Conservation (phyloP, 2,797 vertebrate species). For the Bryconaethiops microstoma region DNA sequence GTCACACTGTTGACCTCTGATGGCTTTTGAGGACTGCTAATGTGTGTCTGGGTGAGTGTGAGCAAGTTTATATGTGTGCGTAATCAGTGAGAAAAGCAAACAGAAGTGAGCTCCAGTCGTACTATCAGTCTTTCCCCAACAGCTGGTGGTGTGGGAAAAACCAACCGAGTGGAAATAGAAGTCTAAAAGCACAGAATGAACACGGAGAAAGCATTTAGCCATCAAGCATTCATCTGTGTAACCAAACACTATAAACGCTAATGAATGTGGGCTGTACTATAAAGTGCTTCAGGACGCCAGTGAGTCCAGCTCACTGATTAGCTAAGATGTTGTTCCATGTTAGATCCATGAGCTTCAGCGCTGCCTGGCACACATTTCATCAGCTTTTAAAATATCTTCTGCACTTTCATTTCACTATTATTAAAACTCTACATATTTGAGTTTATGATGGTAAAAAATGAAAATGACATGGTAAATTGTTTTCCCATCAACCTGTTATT, state of each 20-base stretch:
- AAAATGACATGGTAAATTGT: too few species aligned
- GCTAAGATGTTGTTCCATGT: background rate
- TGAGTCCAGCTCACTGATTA: background rate
- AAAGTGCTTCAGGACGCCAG: background rate
- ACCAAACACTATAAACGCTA: background rate
- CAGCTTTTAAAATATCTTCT: background rate
- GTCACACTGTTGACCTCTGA: background rate
- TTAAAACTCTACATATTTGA: too few species aligned
- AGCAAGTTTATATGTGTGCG: background rate
- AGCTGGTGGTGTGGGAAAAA: constrained; percentile 49
- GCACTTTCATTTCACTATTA: too few species aligned
- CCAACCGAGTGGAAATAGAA: constrained; percentile 26
- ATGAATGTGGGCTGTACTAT: background rate
- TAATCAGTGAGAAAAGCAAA: constrained; percentile 33
- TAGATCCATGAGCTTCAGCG: background rate
- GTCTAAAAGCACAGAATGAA: constrained; percentile 38
- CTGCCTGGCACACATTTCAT: background rate
- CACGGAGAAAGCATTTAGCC: constrained; percentile 18
- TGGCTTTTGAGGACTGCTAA: background rate
- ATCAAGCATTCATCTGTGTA: constrained; percentile 9
- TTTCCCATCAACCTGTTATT: too few species aligned
- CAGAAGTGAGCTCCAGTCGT: constrained; percentile 9
- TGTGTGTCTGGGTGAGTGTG: constrained; percentile 7
- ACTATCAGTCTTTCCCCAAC: constrained; percentile 34
- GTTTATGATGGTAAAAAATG: too few species aligned